Evolutionary conservation across 2,797 vertebrate species (phyloP), one percentile per base, ranked within the genome.

Genomic region (Spinibarbus caldwelli): DNA sequence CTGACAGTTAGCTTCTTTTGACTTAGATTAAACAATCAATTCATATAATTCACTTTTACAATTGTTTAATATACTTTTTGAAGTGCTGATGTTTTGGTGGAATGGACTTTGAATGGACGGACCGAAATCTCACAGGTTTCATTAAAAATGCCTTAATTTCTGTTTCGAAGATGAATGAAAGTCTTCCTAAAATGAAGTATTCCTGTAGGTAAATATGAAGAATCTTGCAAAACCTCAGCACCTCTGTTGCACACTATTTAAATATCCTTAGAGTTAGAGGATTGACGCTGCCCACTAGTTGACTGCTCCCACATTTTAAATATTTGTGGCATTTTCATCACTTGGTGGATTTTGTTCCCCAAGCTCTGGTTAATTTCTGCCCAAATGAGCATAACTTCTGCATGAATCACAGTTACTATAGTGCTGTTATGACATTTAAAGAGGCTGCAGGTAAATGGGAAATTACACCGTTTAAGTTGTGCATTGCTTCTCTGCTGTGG

Each of bases 401-500:
- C 12, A 36, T n/a, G 34, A 54, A 36, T 54, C 73, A 11, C 68
- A 45, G 36, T 73, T 73, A 34, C 3, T 17, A 59, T 31, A 72
- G 10, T 52, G 59, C 72, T 72, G 38, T 49, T 36, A 49, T 73
- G 84, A 75, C 54, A 80, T 85, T 85, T 72, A 64, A 45, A 72
- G 34, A 52, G 29, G 29, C 77, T 80, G 15, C 31, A 62, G 76
- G 38, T 80, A 72, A 85, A 59, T 73, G 29, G 29, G 5, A 80
- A 71, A 62, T 62, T 38, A 52, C 34, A 52, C 43, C 1, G 6
- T 66, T 59, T 66, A 64, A 75, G 57, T 75, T 7, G 6, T 67
- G 14, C 11, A 62, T 43, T 73, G 68, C 59, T 23, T 72, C 34
- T 36, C 21, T 21, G 67, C 41, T 64, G 68, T 47, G 26, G 23